Conservation (phyloP, 2,797 vertebrate genomes). For the Myioborus melanocephalus region DNA sequence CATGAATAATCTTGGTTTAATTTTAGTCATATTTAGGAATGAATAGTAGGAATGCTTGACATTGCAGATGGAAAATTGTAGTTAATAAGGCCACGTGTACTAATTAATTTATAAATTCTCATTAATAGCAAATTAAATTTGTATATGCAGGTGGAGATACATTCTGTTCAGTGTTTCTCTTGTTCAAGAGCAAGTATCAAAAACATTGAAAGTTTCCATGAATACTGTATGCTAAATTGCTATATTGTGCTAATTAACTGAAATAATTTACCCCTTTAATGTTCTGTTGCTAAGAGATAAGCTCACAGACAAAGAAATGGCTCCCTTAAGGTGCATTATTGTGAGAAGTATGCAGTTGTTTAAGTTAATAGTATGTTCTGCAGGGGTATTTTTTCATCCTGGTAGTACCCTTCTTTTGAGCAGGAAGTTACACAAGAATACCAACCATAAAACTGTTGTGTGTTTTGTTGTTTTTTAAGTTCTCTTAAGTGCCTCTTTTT, state of each 20-base stretch:
- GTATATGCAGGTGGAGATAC: conserved; percentile 37
- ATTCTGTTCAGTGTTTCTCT: conserved; percentile 55
- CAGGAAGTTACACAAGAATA: not conserved
- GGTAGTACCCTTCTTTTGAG: not conserved
- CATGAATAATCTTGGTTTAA: not conserved
- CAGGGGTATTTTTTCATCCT: not conserved
- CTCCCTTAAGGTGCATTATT: not conserved
- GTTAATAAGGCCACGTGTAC: conserved; percentile 35
- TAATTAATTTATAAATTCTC: conserved; percentile 72
- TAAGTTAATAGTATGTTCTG: not conserved
- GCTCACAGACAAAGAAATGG: not conserved
- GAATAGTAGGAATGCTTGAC: not conserved
- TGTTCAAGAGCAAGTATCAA: conserved; percentile 48
- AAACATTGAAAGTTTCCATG: conserved; percentile 50
- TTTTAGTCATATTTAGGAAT: conserved; percentile 19
- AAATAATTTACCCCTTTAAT: not conserved
- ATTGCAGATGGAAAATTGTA: conserved; percentile 44
- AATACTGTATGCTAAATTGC: conserved; percentile 22
- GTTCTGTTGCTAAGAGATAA: conserved; percentile 15
- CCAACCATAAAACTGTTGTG: not conserved
- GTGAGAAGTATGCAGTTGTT: not conserved
- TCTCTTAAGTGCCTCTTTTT: not conserved
- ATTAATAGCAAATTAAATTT: conserved; percentile 60
- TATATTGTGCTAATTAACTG: conserved; percentile 37
- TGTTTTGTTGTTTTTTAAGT: not conserved